These are phyloP conservation scores for Plectropomus leopardus DNA, from an alignment of 2,113 vertebrate species.

Conservation along the genomic window DNA sequence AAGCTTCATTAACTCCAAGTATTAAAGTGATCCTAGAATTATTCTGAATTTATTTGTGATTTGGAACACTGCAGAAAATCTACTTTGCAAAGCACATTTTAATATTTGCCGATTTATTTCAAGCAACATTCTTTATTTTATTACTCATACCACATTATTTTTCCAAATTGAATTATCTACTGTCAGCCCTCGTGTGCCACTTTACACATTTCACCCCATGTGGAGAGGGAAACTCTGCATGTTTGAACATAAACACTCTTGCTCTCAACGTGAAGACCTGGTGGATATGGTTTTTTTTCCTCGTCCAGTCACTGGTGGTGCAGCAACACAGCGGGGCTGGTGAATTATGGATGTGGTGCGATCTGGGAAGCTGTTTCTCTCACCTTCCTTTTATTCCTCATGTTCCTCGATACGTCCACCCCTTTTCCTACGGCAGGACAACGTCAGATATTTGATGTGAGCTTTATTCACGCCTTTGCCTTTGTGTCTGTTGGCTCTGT, in stretches of 20 bases:
- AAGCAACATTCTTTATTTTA: not conserved
- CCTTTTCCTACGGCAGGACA: not conserved
- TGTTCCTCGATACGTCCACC: not conserved
- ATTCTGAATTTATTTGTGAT: constrained; percentile 4
- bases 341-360: constrained; percentile 57
- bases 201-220: not conserved
- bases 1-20: constrained; percentile 37
- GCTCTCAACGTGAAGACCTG: not conserved
- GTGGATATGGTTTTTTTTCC: not conserved
- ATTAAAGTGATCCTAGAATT: constrained; percentile 8
- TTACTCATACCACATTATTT: not conserved
- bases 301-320: constrained; percentile 2
- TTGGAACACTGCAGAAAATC: not conserved
- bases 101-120: constrained; percentile 3
- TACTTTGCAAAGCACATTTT: not conserved
- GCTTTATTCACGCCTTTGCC: not conserved
- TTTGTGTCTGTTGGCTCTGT: not conserved
- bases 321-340: constrained; percentile 14
- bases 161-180: not conserved
- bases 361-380: constrained; percentile 25
- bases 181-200: not conserved
- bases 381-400: constrained; percentile 12
- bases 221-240: not conserved
- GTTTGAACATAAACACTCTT: not conserved
- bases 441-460: not conserved